phyloP scores from a whole-genome alignment of 1,140 invertebrate genomes.

The Leptopilina clavipes region DNA sequence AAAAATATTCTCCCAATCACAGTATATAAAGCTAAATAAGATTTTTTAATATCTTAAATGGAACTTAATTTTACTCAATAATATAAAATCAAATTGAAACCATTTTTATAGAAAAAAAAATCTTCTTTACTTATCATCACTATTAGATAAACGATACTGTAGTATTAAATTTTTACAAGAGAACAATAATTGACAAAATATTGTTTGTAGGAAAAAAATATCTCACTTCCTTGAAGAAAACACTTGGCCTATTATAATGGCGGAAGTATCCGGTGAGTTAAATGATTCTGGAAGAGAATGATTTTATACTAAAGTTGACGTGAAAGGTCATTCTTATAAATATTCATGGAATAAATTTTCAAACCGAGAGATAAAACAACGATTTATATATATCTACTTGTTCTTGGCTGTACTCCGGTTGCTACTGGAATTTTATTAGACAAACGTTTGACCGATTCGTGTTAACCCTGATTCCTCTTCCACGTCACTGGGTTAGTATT shows the following conservation, averaged over 20 bases:
- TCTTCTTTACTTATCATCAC: too few species aligned
- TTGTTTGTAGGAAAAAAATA: too few species aligned
- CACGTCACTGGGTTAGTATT: conserved; percentile 30
- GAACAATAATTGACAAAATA: too few species aligned
- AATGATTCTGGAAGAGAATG: background rate
- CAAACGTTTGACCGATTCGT: conserved; percentile 20
- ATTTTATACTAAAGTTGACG: background rate
- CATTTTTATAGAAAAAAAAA: too few species aligned
- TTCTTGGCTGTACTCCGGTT: background rate
- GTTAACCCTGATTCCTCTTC: conserved; percentile 24
- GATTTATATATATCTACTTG: background rate
- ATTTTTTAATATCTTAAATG: too few species aligned
- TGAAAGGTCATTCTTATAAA: background rate
- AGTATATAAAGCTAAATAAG: background rate
- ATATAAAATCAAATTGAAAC: too few species aligned
- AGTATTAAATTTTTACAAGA: too few species aligned
- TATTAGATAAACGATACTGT: too few species aligned
- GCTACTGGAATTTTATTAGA: conserved; percentile 33
- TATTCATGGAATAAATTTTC: background rate
- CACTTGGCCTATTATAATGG: too few species aligned
- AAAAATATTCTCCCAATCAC: background rate
- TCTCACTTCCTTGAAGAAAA: too few species aligned
- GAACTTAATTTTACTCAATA: too few species aligned
- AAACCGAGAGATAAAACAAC: background rate
- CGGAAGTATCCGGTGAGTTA: background rate